Evolutionary conservation across 2,113 vertebrate genomes (phyloP).

Genomic region (Axis porcinus): DNA sequence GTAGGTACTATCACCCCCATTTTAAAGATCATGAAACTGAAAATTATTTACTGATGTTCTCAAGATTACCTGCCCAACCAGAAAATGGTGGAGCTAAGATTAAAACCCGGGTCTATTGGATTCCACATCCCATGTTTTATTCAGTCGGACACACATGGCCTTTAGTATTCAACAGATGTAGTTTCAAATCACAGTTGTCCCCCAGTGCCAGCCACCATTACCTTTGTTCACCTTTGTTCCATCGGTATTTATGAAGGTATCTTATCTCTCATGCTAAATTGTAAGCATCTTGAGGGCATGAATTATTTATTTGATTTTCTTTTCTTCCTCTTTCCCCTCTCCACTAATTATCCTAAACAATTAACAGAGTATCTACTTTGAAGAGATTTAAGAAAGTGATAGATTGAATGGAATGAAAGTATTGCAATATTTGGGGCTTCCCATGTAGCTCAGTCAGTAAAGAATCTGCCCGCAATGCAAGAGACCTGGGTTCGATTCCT

Average conservation of each 20-base stretch:
- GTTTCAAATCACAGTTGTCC: background rate
- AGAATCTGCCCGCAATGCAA: background rate
- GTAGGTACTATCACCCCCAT: background rate
- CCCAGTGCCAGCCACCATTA: background rate
- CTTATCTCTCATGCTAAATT: background rate
- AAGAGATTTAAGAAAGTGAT: background rate
- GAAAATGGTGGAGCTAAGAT: background rate
- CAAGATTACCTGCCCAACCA: background rate
- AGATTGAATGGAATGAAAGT: background rate
- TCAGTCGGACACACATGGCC: background rate
- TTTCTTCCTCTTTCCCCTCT: background rate
- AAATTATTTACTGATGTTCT: background rate
- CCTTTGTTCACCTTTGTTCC: background rate
- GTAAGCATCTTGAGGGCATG: background rate
- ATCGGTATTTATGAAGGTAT: background rate
- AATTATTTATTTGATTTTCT: background rate
- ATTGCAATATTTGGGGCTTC: background rate
- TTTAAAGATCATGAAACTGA: constrained; percentile 16
- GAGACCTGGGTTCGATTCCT: background rate
- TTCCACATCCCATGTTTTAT: background rate
- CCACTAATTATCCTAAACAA: background rate
- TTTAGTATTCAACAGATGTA: background rate
- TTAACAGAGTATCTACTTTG: background rate
- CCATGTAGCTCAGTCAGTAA: background rate
- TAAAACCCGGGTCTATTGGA: background rate